These are phyloP conservation scores for Cacoxenus indagator DNA, from an alignment of 2,888 invertebrate genomes.

Conservation along the genomic window DNA sequence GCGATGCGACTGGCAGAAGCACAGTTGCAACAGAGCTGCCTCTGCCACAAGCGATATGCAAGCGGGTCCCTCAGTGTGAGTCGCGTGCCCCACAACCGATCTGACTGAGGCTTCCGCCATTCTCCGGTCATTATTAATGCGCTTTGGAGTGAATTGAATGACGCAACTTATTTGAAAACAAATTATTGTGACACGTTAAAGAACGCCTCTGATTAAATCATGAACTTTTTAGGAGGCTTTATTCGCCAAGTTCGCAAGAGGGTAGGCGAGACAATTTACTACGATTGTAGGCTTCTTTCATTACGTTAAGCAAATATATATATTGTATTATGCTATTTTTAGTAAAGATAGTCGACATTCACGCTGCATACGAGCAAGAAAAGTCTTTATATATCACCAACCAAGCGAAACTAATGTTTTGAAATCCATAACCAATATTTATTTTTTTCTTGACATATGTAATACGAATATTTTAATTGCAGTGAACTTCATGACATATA, in stretches of 20 bases:
- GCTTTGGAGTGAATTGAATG: conserved; percentile 54
- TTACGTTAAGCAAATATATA: too few species aligned
- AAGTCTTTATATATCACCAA: too few species aligned
- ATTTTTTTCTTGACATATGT: too few species aligned
- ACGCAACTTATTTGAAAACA: conserved; percentile 53
- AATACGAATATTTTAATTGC: too few species aligned
- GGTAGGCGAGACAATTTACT: too few species aligned
- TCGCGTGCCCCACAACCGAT: conserved; percentile 24
- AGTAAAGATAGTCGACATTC: too few species aligned
- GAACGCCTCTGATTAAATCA: conserved; percentile 33
- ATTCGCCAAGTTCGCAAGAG: not conserved
- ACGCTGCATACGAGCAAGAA: too few species aligned
- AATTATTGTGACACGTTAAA: conserved; percentile 46
- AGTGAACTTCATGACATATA: too few species aligned
- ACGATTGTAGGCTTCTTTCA: too few species aligned
- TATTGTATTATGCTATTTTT: too few species aligned
- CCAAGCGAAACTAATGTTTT: too few species aligned
- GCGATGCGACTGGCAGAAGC: conserved; percentile 37
- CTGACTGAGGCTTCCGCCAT: not conserved
- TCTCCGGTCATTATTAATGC: conserved; percentile 47
- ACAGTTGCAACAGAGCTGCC: conserved; percentile 16
- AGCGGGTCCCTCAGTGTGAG: conserved; percentile 3
- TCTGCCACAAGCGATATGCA: not conserved
- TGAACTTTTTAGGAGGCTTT: not conserved
- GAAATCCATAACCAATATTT: too few species aligned